Conservation (phyloP, 2,797 vertebrate species). For the Sciaenops ocellatus region DNA sequence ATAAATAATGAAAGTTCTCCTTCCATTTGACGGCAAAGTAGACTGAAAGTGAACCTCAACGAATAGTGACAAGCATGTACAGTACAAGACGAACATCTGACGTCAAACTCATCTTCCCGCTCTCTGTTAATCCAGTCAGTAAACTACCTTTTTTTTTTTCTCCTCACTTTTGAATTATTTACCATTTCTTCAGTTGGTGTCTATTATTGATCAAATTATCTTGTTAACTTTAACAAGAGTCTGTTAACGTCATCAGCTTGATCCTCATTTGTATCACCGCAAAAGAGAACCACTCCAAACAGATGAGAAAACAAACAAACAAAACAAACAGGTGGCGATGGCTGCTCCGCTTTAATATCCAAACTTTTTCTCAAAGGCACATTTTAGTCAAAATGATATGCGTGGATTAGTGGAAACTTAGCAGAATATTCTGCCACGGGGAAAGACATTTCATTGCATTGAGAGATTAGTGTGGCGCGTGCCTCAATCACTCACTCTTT, state of each 20-base stretch:
- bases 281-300: constrained; percentile 24
- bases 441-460: constrained; percentile 74
- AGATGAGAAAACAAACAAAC: no score
- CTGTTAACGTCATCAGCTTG: constrained; percentile 17
- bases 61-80: constrained; percentile 46
- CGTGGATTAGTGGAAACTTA: constrained; percentile 74
- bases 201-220: constrained; percentile 37
- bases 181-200: constrained; percentile 1
- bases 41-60: constrained; percentile 58
- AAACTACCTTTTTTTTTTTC: neutral
- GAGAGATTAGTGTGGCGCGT: constrained; percentile 69
- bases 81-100: constrained; percentile 63
- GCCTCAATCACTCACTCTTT: constrained; percentile 74
- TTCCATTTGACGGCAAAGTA: constrained; percentile 44
- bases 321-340: constrained; percentile 1
- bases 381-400: constrained; percentile 57
- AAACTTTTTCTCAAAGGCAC: constrained; percentile 56
- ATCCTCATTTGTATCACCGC: constrained; percentile 22
- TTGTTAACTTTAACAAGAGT: neutral
- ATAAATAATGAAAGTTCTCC: constrained; percentile 63
- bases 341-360: constrained; percentile 31
- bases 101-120: constrained; percentile 28
- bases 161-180: constrained; percentile 42
- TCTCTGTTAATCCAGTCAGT: constrained; percentile 3
- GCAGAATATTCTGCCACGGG: constrained; percentile 66